Percentiles rank a stretch among this genome's conserved stretches.
These are phyloP conservation scores for Falco peregrinus DNA, from an alignment of 2,797 vertebrate species.

Conservation along the genomic window DNA sequence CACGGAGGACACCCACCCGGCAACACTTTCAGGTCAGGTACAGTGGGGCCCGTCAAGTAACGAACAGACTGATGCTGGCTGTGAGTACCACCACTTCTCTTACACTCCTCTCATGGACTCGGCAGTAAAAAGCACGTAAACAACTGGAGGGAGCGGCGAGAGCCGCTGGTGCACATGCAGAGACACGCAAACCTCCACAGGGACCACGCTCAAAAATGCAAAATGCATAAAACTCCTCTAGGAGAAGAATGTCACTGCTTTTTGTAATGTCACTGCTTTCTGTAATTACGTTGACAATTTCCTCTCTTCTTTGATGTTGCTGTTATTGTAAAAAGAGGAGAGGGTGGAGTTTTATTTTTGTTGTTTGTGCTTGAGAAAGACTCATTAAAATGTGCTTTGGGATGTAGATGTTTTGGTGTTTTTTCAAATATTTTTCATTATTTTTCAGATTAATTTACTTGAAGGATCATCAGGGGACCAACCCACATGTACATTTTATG, in stretches of 20 bases:
- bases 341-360: neutral
- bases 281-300: neutral
- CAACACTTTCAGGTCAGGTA: neutral
- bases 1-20: neutral
- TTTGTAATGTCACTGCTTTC: neutral
- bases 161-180: fast-evolving
- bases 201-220: neutral
- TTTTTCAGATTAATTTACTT: conserved; percentile 48
- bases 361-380: neutral
- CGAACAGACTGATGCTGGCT: neutral
- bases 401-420: neutral
- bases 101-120: neutral
- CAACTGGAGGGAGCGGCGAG: fast-evolving
- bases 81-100: fast-evolving
- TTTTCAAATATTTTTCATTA: conserved; percentile 8
- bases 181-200: fast-evolving
- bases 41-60: fast-evolving
- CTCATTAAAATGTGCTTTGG: conserved; percentile 23
- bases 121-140: fast-evolving
- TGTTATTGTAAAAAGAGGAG: neutral
- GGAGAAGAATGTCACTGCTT: neutral
- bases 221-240: neutral
- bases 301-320: conserved; percentile 14
- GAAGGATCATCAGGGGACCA: conserved; percentile 36
- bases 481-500: neutral